Percentiles rank a stretch among this genome's conserved stretches.
Conservation (phyloP, 2,113 vertebrate species). For the Lutjanus erythropterus region DNA sequence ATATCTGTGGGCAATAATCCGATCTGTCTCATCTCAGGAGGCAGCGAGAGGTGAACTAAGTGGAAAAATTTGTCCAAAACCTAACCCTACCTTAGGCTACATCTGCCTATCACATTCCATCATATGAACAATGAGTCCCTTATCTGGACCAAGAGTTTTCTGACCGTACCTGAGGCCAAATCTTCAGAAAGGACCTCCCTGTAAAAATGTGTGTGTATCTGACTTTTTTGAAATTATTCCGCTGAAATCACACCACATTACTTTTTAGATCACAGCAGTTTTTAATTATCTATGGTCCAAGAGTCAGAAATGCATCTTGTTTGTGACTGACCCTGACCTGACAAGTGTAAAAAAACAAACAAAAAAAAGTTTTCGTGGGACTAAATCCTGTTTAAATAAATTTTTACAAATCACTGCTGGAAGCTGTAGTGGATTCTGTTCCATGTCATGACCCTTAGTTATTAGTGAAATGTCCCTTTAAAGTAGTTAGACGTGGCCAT, state of each 20-base stretch:
- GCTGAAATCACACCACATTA: neutral
- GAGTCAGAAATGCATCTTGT: neutral
- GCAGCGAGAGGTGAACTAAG: slow-evolving; percentile 31
- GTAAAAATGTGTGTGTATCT: neutral
- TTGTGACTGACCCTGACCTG: neutral
- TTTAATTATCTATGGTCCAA: neutral
- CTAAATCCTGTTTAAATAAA: neutral
- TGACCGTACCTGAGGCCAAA: slow-evolving; percentile 27
- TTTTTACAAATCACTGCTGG: neutral
- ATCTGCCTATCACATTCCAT: slow-evolving; percentile 29
- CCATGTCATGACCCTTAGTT: slow-evolving; percentile 38
- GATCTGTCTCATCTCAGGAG: slow-evolving; percentile 37
- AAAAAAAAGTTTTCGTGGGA: neutral
- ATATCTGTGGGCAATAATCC: slow-evolving; percentile 36
- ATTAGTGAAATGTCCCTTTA: slow-evolving; percentile 50
- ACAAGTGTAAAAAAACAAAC: neutral
- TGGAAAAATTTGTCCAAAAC: slow-evolving; percentile 9
- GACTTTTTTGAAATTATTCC: neutral
- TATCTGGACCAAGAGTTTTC: slow-evolving; percentile 32
- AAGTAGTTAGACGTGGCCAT: slow-evolving; percentile 54
- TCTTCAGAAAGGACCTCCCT: slow-evolving; percentile 1
- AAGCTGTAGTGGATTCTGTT: slow-evolving; percentile 1
- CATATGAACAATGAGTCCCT: slow-evolving; percentile 22
- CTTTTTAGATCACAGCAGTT: neutral
- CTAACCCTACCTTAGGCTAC: slow-evolving; percentile 22